These are phyloP conservation scores for Thera britannica DNA, from an alignment of 2,888 invertebrate genomes.

Conservation along the genomic window DNA sequence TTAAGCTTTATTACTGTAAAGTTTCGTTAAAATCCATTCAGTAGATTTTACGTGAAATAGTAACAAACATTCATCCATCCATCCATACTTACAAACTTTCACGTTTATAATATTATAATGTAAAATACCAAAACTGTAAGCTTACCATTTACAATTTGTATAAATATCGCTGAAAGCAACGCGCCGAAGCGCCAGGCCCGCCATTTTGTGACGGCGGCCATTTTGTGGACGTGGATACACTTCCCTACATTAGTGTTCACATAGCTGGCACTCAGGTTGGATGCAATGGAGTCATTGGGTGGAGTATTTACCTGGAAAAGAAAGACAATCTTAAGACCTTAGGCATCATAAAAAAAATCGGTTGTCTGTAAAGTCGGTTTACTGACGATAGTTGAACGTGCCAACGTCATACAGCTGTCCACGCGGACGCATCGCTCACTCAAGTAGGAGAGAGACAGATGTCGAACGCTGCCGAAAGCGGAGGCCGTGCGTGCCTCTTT, in stretches of 20 bases:
- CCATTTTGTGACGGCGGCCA: slow-evolving; percentile 74
- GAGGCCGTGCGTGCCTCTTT: too few relatives aligned
- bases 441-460: too few relatives aligned
- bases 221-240: slow-evolving; percentile 53
- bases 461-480: too few relatives aligned
- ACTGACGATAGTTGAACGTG: too few relatives aligned
- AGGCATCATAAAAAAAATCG: too few relatives aligned
- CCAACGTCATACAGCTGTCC: too few relatives aligned
- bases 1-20: too few relatives aligned
- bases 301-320: slow-evolving; percentile 10
- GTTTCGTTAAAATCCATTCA: too few relatives aligned
- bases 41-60: too few relatives aligned
- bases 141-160: slow-evolving; percentile 72
- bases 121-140: not conserved
- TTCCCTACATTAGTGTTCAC: slow-evolving; percentile 15
- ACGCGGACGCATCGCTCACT: too few relatives aligned
- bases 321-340: not conserved
- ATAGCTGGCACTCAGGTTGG: slow-evolving; percentile 9
- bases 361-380: too few relatives aligned
- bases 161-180: slow-evolving; percentile 60
- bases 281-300: slow-evolving; percentile 2
- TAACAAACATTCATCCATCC: too few relatives aligned
- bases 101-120: not conserved
- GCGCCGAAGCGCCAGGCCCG: slow-evolving; percentile 62
- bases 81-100: not conserved